Percentiles rank a stretch among this genome's conserved stretches.
Evolutionary conservation across 2,797 vertebrate species (phyloP).

Genomic region (Sebastes minor): DNA sequence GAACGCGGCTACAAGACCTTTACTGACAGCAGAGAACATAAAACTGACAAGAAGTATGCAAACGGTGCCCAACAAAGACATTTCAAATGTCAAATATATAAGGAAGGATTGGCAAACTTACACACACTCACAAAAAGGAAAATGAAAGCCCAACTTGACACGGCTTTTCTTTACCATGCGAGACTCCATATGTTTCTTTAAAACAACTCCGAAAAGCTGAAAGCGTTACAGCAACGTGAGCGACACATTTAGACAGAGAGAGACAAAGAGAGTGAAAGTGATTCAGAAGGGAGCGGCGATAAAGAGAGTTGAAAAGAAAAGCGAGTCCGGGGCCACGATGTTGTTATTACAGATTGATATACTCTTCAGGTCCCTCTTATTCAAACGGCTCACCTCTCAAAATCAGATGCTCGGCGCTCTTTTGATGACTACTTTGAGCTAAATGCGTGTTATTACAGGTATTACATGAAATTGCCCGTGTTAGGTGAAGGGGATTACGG

Average conservation of each 20-base stretch:
- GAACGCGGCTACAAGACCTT: neutral
- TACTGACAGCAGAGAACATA: neutral
- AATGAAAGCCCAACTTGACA: neutral
- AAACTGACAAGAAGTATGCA: neutral
- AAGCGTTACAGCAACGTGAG: neutral
- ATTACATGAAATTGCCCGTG: slow-evolving; percentile 98
- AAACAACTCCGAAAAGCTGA: neutral
- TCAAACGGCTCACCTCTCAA: slow-evolving; percentile 85
- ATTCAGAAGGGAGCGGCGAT: slow-evolving; percentile 45
- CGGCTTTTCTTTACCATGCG: neutral
- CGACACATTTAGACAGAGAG: slow-evolving; percentile 28
- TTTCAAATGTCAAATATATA: slow-evolving; percentile 1
- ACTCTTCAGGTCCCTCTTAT: slow-evolving; percentile 64
- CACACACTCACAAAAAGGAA: neutral
- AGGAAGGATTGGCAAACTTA: neutral
- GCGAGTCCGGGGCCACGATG: slow-evolving; percentile 40
- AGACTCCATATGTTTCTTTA: slow-evolving; percentile 7
- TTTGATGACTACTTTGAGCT: slow-evolving; percentile 91
- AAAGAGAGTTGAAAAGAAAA: slow-evolving; percentile 42
- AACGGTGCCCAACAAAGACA: neutral
- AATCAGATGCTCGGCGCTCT: slow-evolving; percentile 88
- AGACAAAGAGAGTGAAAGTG: slow-evolving; percentile 11
- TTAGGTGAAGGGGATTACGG: slow-evolving; percentile 93
- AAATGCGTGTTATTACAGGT: slow-evolving; percentile 97
- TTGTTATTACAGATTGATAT: slow-evolving; percentile 83